Evolutionary conservation across 92 coral and sea anemone species (phyloP), one percentile per base, ranked within the genome.

Genomic region (Micromussa lordhowensis): DNA sequence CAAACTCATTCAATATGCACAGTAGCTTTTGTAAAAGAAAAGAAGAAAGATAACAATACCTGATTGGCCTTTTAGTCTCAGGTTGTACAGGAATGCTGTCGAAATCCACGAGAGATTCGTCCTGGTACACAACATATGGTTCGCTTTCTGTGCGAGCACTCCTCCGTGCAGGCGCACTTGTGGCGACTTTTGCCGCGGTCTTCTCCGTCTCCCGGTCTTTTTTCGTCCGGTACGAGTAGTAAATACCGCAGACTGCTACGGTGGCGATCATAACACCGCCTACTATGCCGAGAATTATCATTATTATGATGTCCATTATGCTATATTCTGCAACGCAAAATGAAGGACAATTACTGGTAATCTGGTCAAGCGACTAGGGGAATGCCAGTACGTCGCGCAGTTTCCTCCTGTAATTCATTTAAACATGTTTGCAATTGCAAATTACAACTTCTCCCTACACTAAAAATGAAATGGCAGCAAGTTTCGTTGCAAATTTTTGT

Each of bases 21-120:
- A 24, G 26, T 24, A 61, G 29, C 8, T n/a, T 22, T 61, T 4
- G 10, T 1, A 61, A 61, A 26, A 61, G 1, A 4, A 2, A 61
- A 7, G 10, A 61, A 2, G 1, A 22, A 22, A 1, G 7, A 72
- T 22, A 81, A 13, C 81, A 24, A 49, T 81, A 79, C 85, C 85
- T 91, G 85, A 95, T 90, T 15, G 98, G 98, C 44, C 98, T 51
- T 19, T 89, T 84, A 9, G 96, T 94, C 91, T 95, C 94, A 24
- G 98, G 98, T 57, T 95, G 98, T 17, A 95, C 98, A n/a, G 96
- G 95, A n/a, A 95, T 91, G 59, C 96, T 91, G 82, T 91, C 96
- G 35, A 93, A 93, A 78, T 90, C 94, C 40, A 93, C 84, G 3
- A 87, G 89, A 44, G 94, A 90, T 44, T 94, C 97, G 21, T 94